Evolutionary conservation across 2,113 vertebrate genomes (phyloP), one percentile per base, ranked within the genome.

Genomic region (Leuciscus idus): DNA sequence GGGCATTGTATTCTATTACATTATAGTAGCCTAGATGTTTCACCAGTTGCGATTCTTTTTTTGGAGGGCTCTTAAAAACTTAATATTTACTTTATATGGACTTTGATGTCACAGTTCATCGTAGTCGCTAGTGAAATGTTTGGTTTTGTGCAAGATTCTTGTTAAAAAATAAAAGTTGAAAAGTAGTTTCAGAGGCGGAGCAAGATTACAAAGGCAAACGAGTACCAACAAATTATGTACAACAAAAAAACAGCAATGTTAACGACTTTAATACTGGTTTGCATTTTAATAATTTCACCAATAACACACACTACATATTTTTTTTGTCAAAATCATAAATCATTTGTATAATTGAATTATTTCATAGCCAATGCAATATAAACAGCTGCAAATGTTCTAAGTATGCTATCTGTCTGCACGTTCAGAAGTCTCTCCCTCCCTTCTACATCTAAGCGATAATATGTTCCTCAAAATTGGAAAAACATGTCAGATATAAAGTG

Each of bases 381-480:
- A 94, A 94, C 92, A 93, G 90, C 94, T 93, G 93, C 92, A 94
- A 94, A 94, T 93, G 92, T 94, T 95, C 91, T 91, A 91, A 91
- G 93, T 90, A 90, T 28, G 88, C 89, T 92, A 86, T 94, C 87
- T 92, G 81, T 83, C 61, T 90, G n/a, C 79, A 84, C 43, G 76
- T 88, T 86, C 77, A 83, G 50, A 59, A 76, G 68, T 46, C 11
- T 30, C 36, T 59, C 87, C 74, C 85, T 50, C 77, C 81, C 66
- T 84, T 86, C 85, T 91, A 88, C 93, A 92, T 93, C 92, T 92
- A 68, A 91, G 92, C 92, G 92, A 93, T 95, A 94, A 94, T 93
- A 93, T 92, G 87, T 89, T 85, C 90, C 92, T 91, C 90, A 84
- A 94, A 94, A 95, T 94, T 94, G 93, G 91, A 95, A 95, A 93